Base-by-base conservation (phyloP, 2,113 vertebrate species). In the Lichenostomus cassidix region DNA sequence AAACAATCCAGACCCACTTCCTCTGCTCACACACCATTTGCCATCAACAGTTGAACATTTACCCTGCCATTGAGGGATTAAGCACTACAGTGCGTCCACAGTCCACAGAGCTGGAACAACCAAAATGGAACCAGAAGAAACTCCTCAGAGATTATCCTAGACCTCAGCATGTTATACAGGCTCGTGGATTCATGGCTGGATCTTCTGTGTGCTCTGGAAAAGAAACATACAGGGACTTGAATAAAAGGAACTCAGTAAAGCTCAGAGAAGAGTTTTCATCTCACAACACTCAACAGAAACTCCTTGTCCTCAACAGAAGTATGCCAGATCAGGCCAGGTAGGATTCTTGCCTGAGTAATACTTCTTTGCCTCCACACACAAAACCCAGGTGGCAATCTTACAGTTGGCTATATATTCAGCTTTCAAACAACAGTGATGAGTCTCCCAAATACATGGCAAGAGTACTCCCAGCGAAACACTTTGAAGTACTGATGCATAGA, bases 401-500 rank as follows among this genome's bases (percentile, higher is more conserved):
- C 83, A 92, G 44, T 5, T 96, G 69, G 53, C 82, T 76, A 55
- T 77, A 59, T 39, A 63, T 75, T 94, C 95, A 91, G 56, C 60
- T 92, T 96, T 70, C 68, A 95, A 87, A 95, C 74, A 80, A 35
- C 75, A 80, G 65, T 5, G 58, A 75, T 59, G 60, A 96, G 47
- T 85, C 58, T 95, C 64, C 60, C 74, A 93, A 95, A 84, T 42
- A 95, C 21, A 86, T n/a, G 49, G n/a, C 88, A 63, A 42, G 73
- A 94, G 69, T 53, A 90, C 83, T 90, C 84, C 28, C 39, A 93
- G n/a, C 0, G 7, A 92, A 94, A 95, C 90, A 79, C 92, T 96
- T 94, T 94, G 92, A 97, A 91, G 78, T 86, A 87, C 52, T 77
- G 67, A 96, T 88, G 49, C 77, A 86, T 39, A 67, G 68, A 74